Conservation (phyloP, 23 tunicate species). For the Halocynthia roretzi region DNA sequence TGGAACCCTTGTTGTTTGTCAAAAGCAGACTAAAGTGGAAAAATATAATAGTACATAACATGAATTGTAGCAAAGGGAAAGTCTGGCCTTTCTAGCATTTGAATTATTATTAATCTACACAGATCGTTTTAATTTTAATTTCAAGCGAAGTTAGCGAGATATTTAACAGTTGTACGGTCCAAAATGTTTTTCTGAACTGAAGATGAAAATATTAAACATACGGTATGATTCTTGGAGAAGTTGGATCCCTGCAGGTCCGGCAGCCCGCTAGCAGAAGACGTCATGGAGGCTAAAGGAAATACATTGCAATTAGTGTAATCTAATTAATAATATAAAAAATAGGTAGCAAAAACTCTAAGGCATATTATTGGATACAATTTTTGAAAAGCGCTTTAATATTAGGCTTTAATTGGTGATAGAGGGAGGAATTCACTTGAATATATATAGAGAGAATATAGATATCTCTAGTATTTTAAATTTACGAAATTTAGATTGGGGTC, state of each 20-base stretch:
- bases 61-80: neutral
- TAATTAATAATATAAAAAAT: too few relatives aligned
- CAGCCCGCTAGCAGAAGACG: conserved; percentile 58
- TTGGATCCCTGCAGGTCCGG: conserved; percentile 63
- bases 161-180: neutral
- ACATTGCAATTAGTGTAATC: neutral
- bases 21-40: conserved; percentile 50
- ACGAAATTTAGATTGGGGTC: too few relatives aligned
- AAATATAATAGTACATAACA: neutral
- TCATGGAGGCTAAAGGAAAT: conserved; percentile 59
- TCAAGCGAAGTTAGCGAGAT: neutral
- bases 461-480: too few relatives aligned
- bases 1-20: conserved; percentile 78
- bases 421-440: too few relatives aligned
- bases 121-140: neutral
- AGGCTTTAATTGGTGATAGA: too few relatives aligned
- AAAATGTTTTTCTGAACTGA: neutral
- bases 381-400: too few relatives aligned
- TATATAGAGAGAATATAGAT: too few relatives aligned
- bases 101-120: too few relatives aligned
- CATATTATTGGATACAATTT: too few relatives aligned
- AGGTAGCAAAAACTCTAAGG: too few relatives aligned
- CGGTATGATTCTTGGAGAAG: conserved; percentile 61
- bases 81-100: too few relatives aligned
- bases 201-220: conserved; percentile 8